A percentile compares a stretch with the other conserved stretches of the same genome.
phyloP scores from a whole-genome alignment of 2,113 vertebrate genomes.

The Orthonyx spaldingii region DNA sequence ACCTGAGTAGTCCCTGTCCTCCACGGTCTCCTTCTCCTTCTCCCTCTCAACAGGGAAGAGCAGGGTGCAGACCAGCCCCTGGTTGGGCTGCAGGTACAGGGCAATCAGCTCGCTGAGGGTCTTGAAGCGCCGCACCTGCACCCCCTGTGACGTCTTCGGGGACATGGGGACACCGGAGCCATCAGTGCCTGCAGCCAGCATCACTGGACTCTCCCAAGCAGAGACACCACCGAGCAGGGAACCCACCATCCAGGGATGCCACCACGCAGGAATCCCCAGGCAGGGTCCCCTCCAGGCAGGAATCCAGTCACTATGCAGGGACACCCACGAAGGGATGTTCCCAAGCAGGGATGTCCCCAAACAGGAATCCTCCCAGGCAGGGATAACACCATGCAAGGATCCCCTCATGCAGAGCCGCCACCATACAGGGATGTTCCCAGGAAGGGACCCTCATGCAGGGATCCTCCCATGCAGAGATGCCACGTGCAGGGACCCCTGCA shows the following conservation, averaged over 20 bases:
- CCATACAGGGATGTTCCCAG: background rate
- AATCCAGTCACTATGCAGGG: background rate
- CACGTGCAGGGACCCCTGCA: background rate
- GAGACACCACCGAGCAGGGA: background rate
- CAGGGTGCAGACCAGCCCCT: conserved; percentile 92
- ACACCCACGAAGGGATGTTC: background rate
- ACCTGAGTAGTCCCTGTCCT: conserved; percentile 93
- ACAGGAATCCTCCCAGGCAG: background rate
- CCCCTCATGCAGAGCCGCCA: too few relatives aligned
- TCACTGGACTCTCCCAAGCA: fast-evolving
- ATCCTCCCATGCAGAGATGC: background rate
- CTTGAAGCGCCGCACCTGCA: conserved; percentile 91
- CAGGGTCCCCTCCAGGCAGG: background rate
- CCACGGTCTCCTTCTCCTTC: conserved; percentile 74
- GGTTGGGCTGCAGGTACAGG: conserved; percentile 90
- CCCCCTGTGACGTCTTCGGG: conserved; percentile 88
- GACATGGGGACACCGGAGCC: background rate
- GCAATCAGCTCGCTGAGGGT: conserved; percentile 87
- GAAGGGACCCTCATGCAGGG: background rate
- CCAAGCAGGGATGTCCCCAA: background rate
- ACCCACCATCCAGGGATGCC: background rate
- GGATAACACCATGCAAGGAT: background rate
- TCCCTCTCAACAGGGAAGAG: conserved; percentile 90
- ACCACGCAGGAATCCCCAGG: background rate
- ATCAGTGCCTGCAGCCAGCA: background rate